These are phyloP conservation scores for Aleadryas rufinucha DNA, from an alignment of 2,113 vertebrate species.

Conservation along the genomic window DNA sequence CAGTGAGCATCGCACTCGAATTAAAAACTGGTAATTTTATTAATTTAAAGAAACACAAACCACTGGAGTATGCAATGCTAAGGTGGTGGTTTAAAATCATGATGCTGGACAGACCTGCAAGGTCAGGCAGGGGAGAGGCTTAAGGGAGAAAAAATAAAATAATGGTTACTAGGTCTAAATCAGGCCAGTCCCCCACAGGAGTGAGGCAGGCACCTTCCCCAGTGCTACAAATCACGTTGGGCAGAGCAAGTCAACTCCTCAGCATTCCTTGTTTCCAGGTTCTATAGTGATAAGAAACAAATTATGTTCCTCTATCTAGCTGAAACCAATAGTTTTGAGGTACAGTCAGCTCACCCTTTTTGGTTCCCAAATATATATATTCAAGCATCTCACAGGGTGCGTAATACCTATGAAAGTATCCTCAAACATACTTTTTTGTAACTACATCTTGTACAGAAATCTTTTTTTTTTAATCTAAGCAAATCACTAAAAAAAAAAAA, in stretches of 20 bases:
- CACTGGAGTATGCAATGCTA: background rate
- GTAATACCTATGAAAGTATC: slow-evolving; percentile 63
- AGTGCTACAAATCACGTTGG: background rate
- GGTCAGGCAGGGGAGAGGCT: background rate
- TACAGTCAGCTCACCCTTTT: slow-evolving; percentile 72
- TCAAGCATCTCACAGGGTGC: slow-evolving; percentile 60
- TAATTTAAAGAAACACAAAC: background rate
- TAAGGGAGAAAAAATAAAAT: background rate
- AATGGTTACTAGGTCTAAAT: background rate
- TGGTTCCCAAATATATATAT: slow-evolving; percentile 59
- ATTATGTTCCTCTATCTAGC: slow-evolving; percentile 10
- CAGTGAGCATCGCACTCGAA: background rate
- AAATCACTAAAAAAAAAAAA: slow-evolving; percentile 74
- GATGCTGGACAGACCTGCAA: background rate
- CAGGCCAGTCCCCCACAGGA: background rate
- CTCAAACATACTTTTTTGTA: slow-evolving; percentile 72
- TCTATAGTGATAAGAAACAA: background rate
- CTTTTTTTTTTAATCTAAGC: slow-evolving; percentile 73
- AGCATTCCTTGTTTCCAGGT: slow-evolving; percentile 19
- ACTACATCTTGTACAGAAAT: slow-evolving; percentile 75
- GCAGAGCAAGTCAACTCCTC: background rate
- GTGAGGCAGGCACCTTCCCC: background rate
- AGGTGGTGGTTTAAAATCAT: background rate
- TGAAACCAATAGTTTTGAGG: slow-evolving; percentile 73
- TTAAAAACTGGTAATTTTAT: background rate